phyloP scores from a whole-genome alignment of 2,797 vertebrate species.

The Pangasius macronema region DNA sequence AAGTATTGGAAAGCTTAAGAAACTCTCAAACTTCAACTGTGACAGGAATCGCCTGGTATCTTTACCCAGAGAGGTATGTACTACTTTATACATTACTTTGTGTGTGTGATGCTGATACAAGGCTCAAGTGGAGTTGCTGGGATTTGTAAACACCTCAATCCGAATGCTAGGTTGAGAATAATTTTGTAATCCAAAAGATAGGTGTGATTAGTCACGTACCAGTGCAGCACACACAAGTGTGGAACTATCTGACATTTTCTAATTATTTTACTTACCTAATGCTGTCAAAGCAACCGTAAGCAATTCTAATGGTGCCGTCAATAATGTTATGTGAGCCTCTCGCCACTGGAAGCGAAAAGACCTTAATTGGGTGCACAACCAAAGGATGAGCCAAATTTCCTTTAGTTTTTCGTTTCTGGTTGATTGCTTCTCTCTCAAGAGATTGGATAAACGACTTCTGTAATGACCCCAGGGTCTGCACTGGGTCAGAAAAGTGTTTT shows the following conservation, averaged over 20 bases:
- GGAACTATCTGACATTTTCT: not conserved
- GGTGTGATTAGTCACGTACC: not conserved
- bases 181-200: not conserved
- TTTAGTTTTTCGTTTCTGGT: not conserved
- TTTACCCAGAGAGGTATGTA: constrained; percentile 94
- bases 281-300: not conserved
- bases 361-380: not conserved
- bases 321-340: not conserved
- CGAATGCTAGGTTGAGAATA: not conserved
- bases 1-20: constrained; percentile 93
- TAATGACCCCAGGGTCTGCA: not conserved
- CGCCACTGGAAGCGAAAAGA: not conserved
- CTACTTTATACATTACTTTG: not conserved
- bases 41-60: constrained; percentile 91
- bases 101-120: not conserved
- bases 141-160: not conserved
- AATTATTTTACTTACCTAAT: not conserved
- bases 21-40: constrained; percentile 93
- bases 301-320: not conserved
- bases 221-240: not conserved
- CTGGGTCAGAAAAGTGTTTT: not conserved
- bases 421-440: not conserved
- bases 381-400: not conserved
- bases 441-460: not conserved
- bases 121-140: not conserved